Evolutionary conservation across 1,140 invertebrate genomes (phyloP), one percentile per base, ranked within the genome.

Genomic region (Chrysopa pallens): DNA sequence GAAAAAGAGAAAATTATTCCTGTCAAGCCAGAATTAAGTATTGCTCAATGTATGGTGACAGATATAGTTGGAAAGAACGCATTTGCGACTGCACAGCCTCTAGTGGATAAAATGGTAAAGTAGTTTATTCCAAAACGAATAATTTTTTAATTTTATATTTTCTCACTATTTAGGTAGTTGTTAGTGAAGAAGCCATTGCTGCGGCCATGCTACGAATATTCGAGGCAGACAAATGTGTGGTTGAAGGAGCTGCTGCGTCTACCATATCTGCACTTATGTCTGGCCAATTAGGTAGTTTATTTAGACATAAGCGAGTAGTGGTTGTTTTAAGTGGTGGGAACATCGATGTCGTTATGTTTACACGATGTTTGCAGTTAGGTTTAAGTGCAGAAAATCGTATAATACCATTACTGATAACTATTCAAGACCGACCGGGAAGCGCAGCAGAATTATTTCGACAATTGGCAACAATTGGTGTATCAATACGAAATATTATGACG

Each of bases 221-320:
- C 8, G 80, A 84, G 58, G 58, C 72, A 38, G 79, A 83, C 56
- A 77, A 78, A 46, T 66, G 73, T 28, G 72, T 84, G 8, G 74
- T 82, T 6, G 80, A 84, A 61, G 80, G 73, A 8, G 77, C 77
- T 13, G 80, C 75, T 6, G 80, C 80, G 6, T 67, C 68, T 31
- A 69, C 73, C 7, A 55, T 83, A 17, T 79, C 80, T n/a, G 76
- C 78, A 8, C 62, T 84, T 44, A 51, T 83, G 17, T 65, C 73
- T n/a, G 72, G 72, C 31, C 59, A 70, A 36, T 54, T 83, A 8
- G 74, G 74, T 7, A 77, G 83, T 54, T 52, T 83, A 2, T 69
- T 70, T 52, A 69, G 69, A 11, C 82, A 84, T 64, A 74, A 69
- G 76, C 79, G 77, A 52, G 76, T 84, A 11, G 78, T 80, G 3